These are phyloP conservation scores for Drosophila teissieri DNA, from an alignment of 1,140 invertebrate species.

Conservation along the genomic window DNA sequence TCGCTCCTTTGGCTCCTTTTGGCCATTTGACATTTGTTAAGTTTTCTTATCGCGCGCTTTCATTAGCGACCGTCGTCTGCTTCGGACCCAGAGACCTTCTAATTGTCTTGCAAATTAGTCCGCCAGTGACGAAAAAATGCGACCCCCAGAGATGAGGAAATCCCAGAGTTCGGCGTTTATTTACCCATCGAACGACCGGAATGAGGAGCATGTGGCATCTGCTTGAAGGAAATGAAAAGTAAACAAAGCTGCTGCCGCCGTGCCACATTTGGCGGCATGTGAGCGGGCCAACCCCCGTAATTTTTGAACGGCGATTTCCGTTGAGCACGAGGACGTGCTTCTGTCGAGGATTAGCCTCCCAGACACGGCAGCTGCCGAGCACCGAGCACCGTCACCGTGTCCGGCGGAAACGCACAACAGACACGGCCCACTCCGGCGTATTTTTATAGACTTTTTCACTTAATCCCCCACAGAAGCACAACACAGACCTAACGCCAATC, in stretches of 20 bases:
- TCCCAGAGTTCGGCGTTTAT: constrained; percentile 55
- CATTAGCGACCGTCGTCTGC: constrained; percentile 69
- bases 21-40: constrained; percentile 70
- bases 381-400: constrained; percentile 52
- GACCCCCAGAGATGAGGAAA: constrained; percentile 41
- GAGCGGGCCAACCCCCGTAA: constrained; percentile 30
- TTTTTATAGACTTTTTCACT: constrained; percentile 55
- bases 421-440: constrained; percentile 13
- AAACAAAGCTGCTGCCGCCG: constrained; percentile 50
- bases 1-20: constrained; percentile 2
- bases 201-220: constrained; percentile 61
- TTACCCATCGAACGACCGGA: constrained; percentile 38
- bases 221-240: constrained; percentile 79
- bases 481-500: constrained; percentile 15
- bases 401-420: constrained; percentile 59
- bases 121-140: constrained; percentile 49
- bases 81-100: constrained; percentile 65
- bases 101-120: constrained; percentile 83
- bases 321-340: constrained; percentile 61
- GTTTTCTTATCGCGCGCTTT: constrained; percentile 78
- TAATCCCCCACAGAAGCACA: constrained; percentile 33
- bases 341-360: constrained; percentile 67
- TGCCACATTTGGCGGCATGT: constrained; percentile 25
- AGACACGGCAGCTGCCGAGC: constrained; percentile 59
- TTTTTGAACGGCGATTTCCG: constrained; percentile 66